Evolutionary conservation across 2,888 invertebrate genomes (phyloP).

Genomic region (Bugula neritina): DNA sequence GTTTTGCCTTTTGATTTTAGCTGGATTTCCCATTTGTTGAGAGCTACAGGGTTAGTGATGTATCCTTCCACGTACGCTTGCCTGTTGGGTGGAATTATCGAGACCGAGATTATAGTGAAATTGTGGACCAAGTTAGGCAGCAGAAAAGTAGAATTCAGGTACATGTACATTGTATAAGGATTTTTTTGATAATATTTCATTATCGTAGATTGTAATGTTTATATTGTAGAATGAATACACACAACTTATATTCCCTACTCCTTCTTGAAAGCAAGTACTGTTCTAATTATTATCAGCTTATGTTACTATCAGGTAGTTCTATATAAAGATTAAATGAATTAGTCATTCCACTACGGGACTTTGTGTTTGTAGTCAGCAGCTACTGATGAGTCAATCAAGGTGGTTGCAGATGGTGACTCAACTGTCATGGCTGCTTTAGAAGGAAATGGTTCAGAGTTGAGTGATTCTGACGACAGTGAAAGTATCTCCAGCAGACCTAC

Average conservation of each 20-base stretch:
- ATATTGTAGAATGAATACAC: background rate
- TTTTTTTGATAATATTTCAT: background rate
- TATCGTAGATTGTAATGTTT: background rate
- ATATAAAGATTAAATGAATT: too few relatives aligned
- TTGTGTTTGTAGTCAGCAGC: background rate
- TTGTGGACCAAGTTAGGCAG: conserved; percentile 6
- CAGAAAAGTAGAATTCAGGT: background rate
- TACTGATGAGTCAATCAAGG: conserved; percentile 2
- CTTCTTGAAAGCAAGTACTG: too few relatives aligned
- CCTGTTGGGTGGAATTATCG: conserved; percentile 44
- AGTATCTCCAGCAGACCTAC: background rate
- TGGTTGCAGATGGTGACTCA: conserved; percentile 1
- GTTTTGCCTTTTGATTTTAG: too few relatives aligned
- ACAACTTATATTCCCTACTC: too few relatives aligned
- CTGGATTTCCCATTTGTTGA: conserved; percentile 49
- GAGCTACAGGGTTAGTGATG: conserved; percentile 39
- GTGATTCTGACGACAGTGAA: background rate
- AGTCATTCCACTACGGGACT: too few relatives aligned
- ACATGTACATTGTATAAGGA: background rate
- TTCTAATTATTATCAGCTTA: too few relatives aligned
- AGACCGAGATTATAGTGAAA: conserved; percentile 35
- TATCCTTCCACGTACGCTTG: conserved; percentile 40
- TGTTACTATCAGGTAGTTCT: too few relatives aligned
- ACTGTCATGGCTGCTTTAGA: background rate
- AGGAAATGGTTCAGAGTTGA: background rate